A percentile compares a stretch with the other conserved stretches of the same genome.
Conservation (phyloP, 2,113 vertebrate genomes). For the Osmerus mordax region DNA sequence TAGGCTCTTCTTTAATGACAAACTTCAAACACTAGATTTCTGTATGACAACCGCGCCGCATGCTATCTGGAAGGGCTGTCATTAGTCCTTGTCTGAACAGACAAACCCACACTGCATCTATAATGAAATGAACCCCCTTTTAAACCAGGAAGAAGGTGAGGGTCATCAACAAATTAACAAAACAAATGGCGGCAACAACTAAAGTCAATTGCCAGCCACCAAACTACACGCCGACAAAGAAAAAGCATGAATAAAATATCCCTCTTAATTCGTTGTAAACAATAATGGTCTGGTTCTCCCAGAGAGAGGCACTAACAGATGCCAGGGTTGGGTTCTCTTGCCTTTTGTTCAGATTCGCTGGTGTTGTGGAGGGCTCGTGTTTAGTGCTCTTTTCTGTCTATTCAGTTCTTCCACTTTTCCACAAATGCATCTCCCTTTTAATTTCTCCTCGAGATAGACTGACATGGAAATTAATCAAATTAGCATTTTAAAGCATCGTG, state of each 20-base stretch:
- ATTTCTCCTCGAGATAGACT: slow-evolving; percentile 36
- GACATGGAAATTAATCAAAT: slow-evolving; percentile 58
- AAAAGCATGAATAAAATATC: slow-evolving; percentile 11
- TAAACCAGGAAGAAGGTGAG: slow-evolving; percentile 57
- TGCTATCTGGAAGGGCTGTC: slow-evolving; percentile 79
- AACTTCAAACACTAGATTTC: slow-evolving; percentile 83
- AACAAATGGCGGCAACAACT: slow-evolving; percentile 30
- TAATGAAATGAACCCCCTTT: slow-evolving; percentile 78
- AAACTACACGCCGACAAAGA: neutral
- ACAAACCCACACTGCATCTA: slow-evolving; percentile 73
- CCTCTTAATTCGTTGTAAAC: too few relatives aligned
- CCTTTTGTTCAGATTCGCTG: slow-evolving; percentile 36
- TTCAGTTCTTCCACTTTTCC: slow-evolving; percentile 47
- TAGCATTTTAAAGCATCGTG: slow-evolving; percentile 56
- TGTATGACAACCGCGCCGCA: slow-evolving; percentile 82
- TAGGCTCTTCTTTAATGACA: slow-evolving; percentile 85
- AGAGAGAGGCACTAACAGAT: slow-evolving; percentile 2
- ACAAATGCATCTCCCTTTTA: slow-evolving; percentile 33
- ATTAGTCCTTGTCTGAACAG: slow-evolving; percentile 86
- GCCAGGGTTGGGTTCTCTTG: neutral
- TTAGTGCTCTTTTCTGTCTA: slow-evolving; percentile 17
- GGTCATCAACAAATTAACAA: slow-evolving; percentile 61
- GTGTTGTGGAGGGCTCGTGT: slow-evolving; percentile 1
- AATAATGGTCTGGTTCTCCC: neutral
- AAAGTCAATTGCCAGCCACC: slow-evolving; percentile 15